Conservation (phyloP, 2,113 vertebrate genomes). For the Pangasianodon gigas region DNA sequence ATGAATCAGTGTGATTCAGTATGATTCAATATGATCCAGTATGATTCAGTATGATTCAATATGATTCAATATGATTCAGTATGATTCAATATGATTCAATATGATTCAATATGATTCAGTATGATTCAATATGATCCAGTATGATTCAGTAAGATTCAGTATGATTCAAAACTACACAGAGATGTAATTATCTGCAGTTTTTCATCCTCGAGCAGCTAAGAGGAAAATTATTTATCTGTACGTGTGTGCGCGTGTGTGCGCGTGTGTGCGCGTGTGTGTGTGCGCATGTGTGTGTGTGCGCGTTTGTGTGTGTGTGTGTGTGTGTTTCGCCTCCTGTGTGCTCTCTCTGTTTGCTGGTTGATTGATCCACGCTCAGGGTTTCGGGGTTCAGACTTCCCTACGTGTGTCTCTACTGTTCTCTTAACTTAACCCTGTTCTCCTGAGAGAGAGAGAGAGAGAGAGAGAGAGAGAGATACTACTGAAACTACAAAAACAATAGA, state of each 20-base stretch:
- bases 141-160: too few relatives aligned
- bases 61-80: too few relatives aligned
- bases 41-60: too few relatives aligned
- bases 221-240: not conserved
- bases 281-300: too few relatives aligned
- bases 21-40: too few relatives aligned
- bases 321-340: constrained; percentile 8
- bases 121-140: too few relatives aligned
- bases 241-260: not conserved
- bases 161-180: not conserved
- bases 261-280: not conserved
- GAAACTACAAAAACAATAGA: not conserved
- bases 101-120: too few relatives aligned
- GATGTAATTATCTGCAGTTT: not conserved
- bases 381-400: constrained; percentile 27
- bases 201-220: not conserved
- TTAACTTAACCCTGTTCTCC: constrained; percentile 48
- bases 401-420: constrained; percentile 49
- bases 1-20: too few relatives aligned
- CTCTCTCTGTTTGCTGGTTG: constrained; percentile 20
- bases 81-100: too few relatives aligned
- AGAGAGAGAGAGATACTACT: not conserved
- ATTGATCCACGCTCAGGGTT: constrained; percentile 51
- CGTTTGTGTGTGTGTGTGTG: not conserved
- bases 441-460: not conserved